Evolutionary conservation across 2,113 vertebrate genomes (phyloP), one percentile per base, ranked within the genome.

Genomic region (Dipodomys ordii): DNA sequence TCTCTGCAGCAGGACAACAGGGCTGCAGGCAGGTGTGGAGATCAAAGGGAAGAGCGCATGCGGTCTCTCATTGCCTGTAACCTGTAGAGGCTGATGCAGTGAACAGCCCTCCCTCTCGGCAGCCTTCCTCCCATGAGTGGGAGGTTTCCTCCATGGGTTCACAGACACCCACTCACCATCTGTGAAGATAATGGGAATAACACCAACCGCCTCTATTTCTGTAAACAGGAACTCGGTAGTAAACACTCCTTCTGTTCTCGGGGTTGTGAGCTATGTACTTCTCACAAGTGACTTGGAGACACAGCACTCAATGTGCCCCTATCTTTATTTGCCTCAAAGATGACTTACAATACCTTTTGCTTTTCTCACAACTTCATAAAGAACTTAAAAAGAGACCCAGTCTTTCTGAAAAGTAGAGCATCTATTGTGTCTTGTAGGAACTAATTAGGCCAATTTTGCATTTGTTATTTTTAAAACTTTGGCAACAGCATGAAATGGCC

Each of bases 221-320:
- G 49, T 44, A 60, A 93, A 92, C 76, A 80, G 64, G 69, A 65
- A 28, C 60, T 30, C 57, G 49, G 74, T 71, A 77, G 96, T 92
- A 83, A 93, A 72, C n/a, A 67, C 3, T 53, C 35, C 53, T 46
- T 94, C 30, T 30, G 12, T 12, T 87, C 57, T 60, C 18, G 2
- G 46, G 44, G 62, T 28, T 9, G 28, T 30, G 39, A 65, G 30
- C 25, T 76, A 11, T 65, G 57, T 19, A n/a, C 25, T 4, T 7
- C 60, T 44, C 71, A 20, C 8, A 3, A 6, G 32, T 16, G 44
- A 13, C 87, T 32, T 64, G 7, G 32, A 53, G 49, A 9, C 49
- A 53, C 49, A 13, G 49, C 49, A 53, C 49, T 53, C 49, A 53
- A 53, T 53, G 49, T 53, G 12, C 12, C 12, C 49, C 49, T 53